Evolutionary conservation across 2,113 vertebrate genomes (phyloP), one percentile per base, ranked within the genome.

Genomic region (Crocuta crocuta): DNA sequence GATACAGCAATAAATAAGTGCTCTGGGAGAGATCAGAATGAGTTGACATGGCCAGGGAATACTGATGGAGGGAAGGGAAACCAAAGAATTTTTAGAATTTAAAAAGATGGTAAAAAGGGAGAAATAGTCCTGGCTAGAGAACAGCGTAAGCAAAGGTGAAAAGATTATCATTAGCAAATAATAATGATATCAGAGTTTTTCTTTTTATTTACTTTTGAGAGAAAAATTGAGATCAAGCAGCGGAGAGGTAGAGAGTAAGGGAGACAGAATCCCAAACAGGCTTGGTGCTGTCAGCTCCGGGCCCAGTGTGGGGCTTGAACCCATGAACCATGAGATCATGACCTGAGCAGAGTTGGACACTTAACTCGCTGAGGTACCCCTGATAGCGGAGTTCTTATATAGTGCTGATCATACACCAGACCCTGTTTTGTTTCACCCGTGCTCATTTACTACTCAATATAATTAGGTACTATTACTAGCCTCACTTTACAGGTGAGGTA

Each of bases 31-130:
- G n/a, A 83, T 61, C 21, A 68, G 28, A 39, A 70, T 93, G n/a
- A 15, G 2, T 58, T 70, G n/a, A 73, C 7, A 4, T 50, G 26
- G 13, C 55, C 65, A n/a, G 35, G 26, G 28, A 87, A 82, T 39
- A 50, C 24, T 33, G 21, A 48, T 8, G 43, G 50, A 89, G 4
- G 53, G 31, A 71, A 93, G 48, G 16, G 55, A 78, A 79, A 61
- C 35, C 28, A 35, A 92, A 33, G 26, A 79, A 65, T 45, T 35
- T 87, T 83, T 76, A 95, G 24, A 90, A 93, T 74, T 55, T 95
- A 68, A n/a, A 3, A 31, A 78, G 17, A 45, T 35, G 68, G 12
- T 28, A 63, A 78, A 83, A 83, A 35, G 55, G 17, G 21, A 35
- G 55, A 80, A 83, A 10, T 35, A 63, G 45, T 61, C 6, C 70